Conservation (phyloP, 2,888 invertebrate genomes). For the Eupithecia vulgata region DNA sequence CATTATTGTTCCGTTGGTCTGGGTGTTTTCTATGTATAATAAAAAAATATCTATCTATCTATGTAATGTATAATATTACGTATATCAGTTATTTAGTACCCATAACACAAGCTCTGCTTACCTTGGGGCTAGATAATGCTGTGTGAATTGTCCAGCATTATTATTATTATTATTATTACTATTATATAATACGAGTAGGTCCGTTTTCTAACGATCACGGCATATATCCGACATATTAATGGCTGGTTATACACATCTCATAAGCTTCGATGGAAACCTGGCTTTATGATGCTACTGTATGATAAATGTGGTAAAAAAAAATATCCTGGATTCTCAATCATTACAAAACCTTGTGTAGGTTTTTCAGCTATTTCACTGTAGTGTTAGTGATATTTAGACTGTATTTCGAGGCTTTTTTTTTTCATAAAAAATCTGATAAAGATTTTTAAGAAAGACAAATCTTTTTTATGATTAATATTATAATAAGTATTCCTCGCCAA, state of each 20-base stretch:
- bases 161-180: too few species aligned
- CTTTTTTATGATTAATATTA: constrained; percentile 52
- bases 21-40: too few species aligned
- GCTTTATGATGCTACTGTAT: neutral
- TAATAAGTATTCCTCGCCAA: constrained; percentile 63
- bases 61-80: too few species aligned
- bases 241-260: neutral
- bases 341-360: constrained; percentile 23
- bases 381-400: constrained; percentile 65
- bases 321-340: constrained; percentile 3
- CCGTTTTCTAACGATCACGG: neutral
- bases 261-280: neutral
- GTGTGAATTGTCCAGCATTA: too few species aligned
- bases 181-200: too few species aligned
- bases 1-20: too few species aligned
- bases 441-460: constrained; percentile 59
- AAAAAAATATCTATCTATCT: too few species aligned
- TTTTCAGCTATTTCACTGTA: constrained; percentile 48
- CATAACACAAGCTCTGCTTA: too few species aligned
- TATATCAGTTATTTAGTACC: too few species aligned
- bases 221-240: neutral
- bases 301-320: neutral
- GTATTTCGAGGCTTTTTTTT: constrained; percentile 70
- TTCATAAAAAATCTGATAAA: constrained; percentile 56
- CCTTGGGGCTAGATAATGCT: too few species aligned